Percentiles rank a stretch among this genome's conserved stretches.
phyloP scores from a whole-genome alignment of 2,888 invertebrate species.

The Disparrhopalites patrizii region DNA sequence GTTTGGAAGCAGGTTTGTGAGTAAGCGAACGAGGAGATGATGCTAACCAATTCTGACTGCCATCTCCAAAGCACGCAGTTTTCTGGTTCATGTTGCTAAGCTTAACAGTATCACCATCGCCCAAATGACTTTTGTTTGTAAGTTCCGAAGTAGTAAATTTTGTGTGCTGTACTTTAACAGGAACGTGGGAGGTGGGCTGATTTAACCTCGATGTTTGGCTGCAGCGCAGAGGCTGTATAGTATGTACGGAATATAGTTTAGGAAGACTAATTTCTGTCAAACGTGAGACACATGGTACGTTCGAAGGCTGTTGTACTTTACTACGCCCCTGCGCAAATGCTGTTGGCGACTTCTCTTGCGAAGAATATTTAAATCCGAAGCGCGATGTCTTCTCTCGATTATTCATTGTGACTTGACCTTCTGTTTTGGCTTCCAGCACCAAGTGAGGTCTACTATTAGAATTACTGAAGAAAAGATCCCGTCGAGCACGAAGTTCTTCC shows the following conservation, averaged over 20 bases:
- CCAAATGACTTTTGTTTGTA: background rate
- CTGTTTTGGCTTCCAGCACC: background rate
- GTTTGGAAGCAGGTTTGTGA: background rate
- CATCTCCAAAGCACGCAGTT: background rate
- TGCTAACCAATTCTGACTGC: slow-evolving; percentile 12
- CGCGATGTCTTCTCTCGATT: background rate
- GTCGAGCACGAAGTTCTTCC: slow-evolving; percentile 12
- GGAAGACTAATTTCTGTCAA: slow-evolving; percentile 2
- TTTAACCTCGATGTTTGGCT: background rate
- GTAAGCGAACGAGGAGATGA: slow-evolving; percentile 18
- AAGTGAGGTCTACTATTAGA: background rate
- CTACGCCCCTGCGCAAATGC: background rate
- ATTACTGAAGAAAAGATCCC: slow-evolving; percentile 19
- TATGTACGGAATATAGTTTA: slow-evolving; percentile 16
- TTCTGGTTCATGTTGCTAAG: background rate
- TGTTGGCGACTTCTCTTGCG: background rate
- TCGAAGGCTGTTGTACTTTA: background rate
- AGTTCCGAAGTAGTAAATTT: slow-evolving; percentile 11
- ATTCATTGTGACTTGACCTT: background rate
- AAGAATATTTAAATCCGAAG: background rate
- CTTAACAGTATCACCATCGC: background rate
- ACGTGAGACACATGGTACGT: background rate
- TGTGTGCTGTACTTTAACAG: background rate
- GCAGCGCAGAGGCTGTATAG: background rate
- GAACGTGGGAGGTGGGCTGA: slow-evolving; percentile 3